These are phyloP conservation scores for Todiramphus chloris DNA, from an alignment of 2,113 vertebrate species.

Conservation along the genomic window DNA sequence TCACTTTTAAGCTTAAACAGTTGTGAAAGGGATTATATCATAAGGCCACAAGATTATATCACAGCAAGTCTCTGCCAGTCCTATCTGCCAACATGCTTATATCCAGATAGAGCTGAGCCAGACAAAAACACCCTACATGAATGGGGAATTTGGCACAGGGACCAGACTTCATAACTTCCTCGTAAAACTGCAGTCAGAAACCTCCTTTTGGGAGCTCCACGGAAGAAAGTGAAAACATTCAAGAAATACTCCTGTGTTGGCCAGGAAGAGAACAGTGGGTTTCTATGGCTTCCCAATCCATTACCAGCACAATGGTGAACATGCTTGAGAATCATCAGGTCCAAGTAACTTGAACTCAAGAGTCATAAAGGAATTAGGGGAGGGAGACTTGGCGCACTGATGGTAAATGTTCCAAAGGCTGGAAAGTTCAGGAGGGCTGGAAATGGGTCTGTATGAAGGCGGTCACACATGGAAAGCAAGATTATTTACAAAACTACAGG, in stretches of 20 bases:
- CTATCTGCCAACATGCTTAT: constrained; percentile 25
- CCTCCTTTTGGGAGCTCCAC: not conserved
- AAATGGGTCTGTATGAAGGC: not conserved
- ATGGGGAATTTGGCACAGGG: not conserved
- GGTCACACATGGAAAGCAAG: not conserved
- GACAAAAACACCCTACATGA: constrained; percentile 20
- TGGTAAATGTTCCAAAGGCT: not conserved
- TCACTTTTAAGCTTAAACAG: constrained; percentile 2
- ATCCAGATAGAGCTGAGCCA: constrained; percentile 33
- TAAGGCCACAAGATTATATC: constrained; percentile 22
- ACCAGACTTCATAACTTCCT: not conserved
- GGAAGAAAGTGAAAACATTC: constrained; percentile 3
- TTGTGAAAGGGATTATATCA: constrained; percentile 49
- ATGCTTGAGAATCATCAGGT: not conserved
- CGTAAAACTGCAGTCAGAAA: constrained; percentile 10
- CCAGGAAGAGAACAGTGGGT: not conserved
- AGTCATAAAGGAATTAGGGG: not conserved
- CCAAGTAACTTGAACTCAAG: not conserved
- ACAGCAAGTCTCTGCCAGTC: constrained; percentile 56
- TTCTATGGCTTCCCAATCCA: not conserved
- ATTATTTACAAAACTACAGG: not conserved
- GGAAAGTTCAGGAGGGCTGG: not conserved
- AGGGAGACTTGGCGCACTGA: not conserved
- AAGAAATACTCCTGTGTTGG: not conserved
- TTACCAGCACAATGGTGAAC: not conserved